These are phyloP conservation scores for Tuberolachnus salignus DNA, from an alignment of 2,888 invertebrate genomes.

Conservation along the genomic window DNA sequence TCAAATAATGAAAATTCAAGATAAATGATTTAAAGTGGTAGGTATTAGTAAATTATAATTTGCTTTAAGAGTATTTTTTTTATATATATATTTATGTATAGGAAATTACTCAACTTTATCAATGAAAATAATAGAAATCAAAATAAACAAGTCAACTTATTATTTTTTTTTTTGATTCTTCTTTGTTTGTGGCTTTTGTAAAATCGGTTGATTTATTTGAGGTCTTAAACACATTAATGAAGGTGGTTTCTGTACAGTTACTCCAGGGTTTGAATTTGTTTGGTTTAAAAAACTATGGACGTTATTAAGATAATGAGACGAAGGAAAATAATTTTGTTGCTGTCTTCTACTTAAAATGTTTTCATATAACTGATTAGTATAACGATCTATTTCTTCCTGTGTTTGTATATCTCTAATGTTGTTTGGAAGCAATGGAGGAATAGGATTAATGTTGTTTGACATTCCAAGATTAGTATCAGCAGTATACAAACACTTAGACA, in stretches of 20 bases:
- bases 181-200: not conserved
- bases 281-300: slow-evolving; percentile 10
- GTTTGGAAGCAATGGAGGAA: not conserved
- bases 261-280: not conserved
- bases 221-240: slow-evolving; percentile 16
- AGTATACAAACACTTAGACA: slow-evolving; percentile 32
- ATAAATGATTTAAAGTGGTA: too few relatives aligned
- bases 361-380: slow-evolving; percentile 32
- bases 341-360: slow-evolving; percentile 7
- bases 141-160: too few relatives aligned
- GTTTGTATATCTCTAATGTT: slow-evolving; percentile 26
- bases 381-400: slow-evolving; percentile 15
- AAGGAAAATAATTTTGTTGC: not conserved
- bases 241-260: not conserved
- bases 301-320: not conserved
- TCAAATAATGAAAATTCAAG: too few relatives aligned
- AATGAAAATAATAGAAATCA: too few relatives aligned
- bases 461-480: not conserved
- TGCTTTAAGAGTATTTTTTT: too few relatives aligned
- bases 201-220: not conserved
- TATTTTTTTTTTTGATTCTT: not conserved
- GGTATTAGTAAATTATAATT: too few relatives aligned
- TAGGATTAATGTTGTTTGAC: not conserved
- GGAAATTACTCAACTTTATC: too few relatives aligned
- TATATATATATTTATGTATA: too few relatives aligned